phyloP scores from a whole-genome alignment of 2,797 vertebrate species.

The Myoxocephalus aenaeus region DNA sequence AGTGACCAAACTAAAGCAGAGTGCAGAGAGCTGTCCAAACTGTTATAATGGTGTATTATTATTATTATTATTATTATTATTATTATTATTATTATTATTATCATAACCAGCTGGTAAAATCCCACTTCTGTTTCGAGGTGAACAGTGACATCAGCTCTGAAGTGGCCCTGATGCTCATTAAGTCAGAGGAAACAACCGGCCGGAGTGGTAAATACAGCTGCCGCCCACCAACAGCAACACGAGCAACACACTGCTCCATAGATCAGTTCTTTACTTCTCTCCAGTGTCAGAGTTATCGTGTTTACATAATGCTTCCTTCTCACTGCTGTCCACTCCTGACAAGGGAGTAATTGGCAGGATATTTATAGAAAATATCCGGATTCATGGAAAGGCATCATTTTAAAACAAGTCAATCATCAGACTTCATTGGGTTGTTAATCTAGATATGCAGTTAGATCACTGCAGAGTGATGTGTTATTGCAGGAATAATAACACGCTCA shows the following conservation, averaged over 20 bases:
- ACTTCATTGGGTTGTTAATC: background rate
- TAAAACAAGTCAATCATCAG: background rate
- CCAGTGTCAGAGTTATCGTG: constrained; percentile 46
- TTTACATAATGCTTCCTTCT: constrained; percentile 64
- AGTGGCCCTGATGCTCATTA: constrained; percentile 71
- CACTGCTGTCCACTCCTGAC: constrained; percentile 35
- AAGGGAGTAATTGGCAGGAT: constrained; percentile 35
- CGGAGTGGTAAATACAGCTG: constrained; percentile 72
- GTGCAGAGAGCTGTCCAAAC: constrained; percentile 1
- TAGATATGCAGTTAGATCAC: background rate
- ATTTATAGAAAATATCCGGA: constrained; percentile 16
- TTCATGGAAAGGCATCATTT: constrained; percentile 2
- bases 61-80: constrained; percentile 19
- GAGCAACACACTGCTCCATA: constrained; percentile 28
- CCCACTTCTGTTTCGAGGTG: constrained; percentile 37
- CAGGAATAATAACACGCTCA: background rate
- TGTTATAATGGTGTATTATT: constrained; percentile 13
- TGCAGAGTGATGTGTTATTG: constrained; percentile 10
- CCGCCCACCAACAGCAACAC: constrained; percentile 69
- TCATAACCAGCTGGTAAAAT: constrained; percentile 41
- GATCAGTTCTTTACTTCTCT: constrained; percentile 52
- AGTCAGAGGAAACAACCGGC: constrained; percentile 68
- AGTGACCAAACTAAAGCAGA: constrained; percentile 8
- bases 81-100: constrained; percentile 8
- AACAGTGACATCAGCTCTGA: constrained; percentile 62